These are phyloP conservation scores for Diadema setosum DNA, from an alignment of 35 echinoderm and acorn worm species.

Conservation along the genomic window DNA sequence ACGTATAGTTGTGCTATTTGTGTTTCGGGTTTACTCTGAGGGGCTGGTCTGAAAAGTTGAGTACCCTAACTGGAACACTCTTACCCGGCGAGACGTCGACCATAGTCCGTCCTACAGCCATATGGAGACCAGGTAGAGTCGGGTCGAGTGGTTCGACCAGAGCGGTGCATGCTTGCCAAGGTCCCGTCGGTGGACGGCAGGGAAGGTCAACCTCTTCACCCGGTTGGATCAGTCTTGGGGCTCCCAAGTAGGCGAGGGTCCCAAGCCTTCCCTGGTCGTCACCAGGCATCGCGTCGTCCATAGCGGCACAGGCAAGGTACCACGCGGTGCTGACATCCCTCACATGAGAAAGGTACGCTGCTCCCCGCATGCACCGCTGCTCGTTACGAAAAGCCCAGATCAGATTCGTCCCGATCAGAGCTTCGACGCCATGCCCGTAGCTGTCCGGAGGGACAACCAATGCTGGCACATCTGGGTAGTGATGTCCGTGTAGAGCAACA, in stretches of 20 bases:
- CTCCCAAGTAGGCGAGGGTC: not conserved
- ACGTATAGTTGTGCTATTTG: not conserved
- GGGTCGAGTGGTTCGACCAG: not conserved
- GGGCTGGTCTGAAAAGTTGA: not conserved
- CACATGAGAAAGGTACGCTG: no score
- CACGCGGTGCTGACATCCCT: no score
- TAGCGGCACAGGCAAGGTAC: no score
- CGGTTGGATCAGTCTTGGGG: not conserved
- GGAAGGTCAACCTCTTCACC: no score
- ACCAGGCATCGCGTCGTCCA: not conserved
- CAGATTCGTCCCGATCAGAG: not conserved
- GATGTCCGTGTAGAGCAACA: not conserved
- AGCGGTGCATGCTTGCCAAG: not conserved
- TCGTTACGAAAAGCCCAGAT: not conserved
- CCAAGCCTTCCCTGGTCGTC: not conserved
- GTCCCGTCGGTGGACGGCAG: not conserved
- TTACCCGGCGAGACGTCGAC: not conserved
- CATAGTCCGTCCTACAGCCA: not conserved
- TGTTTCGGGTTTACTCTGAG: not conserved
- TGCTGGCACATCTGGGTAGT: not conserved
- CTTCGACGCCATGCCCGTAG: not conserved
- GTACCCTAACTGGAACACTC: not conserved
- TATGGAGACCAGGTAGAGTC: not conserved
- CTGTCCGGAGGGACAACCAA: not conserved
- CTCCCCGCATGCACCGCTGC: not conserved